Evolutionary conservation across 2,888 invertebrate genomes (phyloP).

Genomic region (Xestia ashworthii): DNA sequence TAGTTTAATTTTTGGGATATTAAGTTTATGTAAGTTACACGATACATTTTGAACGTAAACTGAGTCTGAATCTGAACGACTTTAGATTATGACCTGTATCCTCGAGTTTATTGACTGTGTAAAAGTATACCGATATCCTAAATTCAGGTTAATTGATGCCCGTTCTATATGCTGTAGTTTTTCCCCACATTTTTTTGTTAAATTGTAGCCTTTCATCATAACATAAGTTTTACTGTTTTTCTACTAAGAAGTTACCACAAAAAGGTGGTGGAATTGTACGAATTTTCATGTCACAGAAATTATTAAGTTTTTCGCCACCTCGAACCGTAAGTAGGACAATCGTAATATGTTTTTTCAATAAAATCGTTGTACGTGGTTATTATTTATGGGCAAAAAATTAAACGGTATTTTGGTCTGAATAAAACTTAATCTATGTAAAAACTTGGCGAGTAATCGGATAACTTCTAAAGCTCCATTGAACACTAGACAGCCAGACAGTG

Average conservation of each 20-base stretch:
- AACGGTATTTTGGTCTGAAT: conserved; percentile 44
- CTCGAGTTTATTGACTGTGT: background rate
- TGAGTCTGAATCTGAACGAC: background rate
- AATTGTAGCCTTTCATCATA: conserved; percentile 6
- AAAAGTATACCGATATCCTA: conserved; percentile 5
- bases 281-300: conserved; percentile 39
- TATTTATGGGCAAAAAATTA: conserved; percentile 39
- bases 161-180: conserved; percentile 26
- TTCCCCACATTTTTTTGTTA: conserved; percentile 17
- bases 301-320: conserved; percentile 40
- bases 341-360: conserved; percentile 35
- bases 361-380: conserved; percentile 30
- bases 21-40: background rate
- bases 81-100: background rate
- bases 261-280: conserved; percentile 27
- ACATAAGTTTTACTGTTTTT: conserved; percentile 20
- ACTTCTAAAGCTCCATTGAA: conserved; percentile 15
- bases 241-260: conserved; percentile 27
- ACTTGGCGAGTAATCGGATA: conserved; percentile 24
- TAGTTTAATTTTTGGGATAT: background rate
- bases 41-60: background rate
- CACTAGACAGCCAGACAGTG: background rate
- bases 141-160: conserved; percentile 34
- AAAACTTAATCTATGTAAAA: conserved; percentile 45
- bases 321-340: conserved; percentile 33